phyloP scores from a whole-genome alignment of 1,140 invertebrate genomes.

The Tribolium madens region DNA sequence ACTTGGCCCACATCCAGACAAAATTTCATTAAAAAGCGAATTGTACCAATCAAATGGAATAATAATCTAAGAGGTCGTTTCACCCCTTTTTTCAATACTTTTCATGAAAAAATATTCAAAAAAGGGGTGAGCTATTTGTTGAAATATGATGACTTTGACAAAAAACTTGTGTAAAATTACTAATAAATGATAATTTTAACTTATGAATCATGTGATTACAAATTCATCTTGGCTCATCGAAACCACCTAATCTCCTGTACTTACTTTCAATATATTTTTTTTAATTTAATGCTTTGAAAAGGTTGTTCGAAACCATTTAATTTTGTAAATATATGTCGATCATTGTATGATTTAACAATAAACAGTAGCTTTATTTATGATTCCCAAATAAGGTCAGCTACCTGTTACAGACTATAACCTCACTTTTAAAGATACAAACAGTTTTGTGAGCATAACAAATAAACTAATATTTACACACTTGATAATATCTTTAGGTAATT shows the following conservation, averaged over 20 bases:
- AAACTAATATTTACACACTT: slow-evolving; percentile 8
- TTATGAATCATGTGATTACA: too few species aligned
- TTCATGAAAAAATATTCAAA: too few species aligned
- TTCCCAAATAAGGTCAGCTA: slow-evolving; percentile 54
- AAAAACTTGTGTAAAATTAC: too few species aligned
- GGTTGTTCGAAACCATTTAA: neutral
- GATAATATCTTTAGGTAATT: neutral
- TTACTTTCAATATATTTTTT: neutral
- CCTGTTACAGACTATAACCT: slow-evolving; percentile 48
- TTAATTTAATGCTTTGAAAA: neutral
- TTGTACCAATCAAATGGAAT: neutral
- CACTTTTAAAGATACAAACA: slow-evolving; percentile 7
- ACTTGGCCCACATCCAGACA: slow-evolving; percentile 27
- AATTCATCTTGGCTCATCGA: too few species aligned
- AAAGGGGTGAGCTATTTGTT: too few species aligned
- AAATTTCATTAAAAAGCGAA: slow-evolving; percentile 23
- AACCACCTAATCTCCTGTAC: neutral
- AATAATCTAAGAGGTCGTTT: neutral
- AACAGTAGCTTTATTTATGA: slow-evolving; percentile 48
- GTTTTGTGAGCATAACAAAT: neutral
- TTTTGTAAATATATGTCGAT: neutral
- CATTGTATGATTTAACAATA: neutral
- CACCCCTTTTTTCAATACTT: neutral
- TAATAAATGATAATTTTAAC: too few species aligned
- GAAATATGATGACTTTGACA: too few species aligned